Conservation (phyloP, 2,113 vertebrate species). For the Cranoglanis bouderius region DNA sequence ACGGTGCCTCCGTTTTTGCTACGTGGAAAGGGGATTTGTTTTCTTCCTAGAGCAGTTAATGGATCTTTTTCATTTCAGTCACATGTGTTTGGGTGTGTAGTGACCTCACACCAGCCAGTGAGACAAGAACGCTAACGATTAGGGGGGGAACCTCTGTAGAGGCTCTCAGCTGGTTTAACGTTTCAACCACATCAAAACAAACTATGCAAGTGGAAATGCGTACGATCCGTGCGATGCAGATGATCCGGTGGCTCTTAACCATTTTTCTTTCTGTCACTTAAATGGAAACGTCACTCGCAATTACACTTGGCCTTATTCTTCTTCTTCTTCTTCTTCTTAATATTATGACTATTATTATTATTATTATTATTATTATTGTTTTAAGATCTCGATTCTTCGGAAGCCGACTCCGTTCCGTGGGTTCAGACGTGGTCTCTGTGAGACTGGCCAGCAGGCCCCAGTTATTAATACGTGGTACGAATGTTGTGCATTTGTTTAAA, state of each 20-base stretch:
- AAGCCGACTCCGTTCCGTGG: slow-evolving; percentile 93
- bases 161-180: slow-evolving; percentile 63
- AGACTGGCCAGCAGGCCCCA: slow-evolving; percentile 99
- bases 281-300: slow-evolving; percentile 65
- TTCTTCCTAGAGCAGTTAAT: background rate
- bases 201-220: slow-evolving; percentile 79
- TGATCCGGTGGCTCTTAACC: slow-evolving; percentile 60
- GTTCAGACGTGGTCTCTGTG: slow-evolving; percentile 99
- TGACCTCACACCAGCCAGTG: slow-evolving; percentile 35
- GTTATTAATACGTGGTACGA: slow-evolving; percentile 97
- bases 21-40: background rate
- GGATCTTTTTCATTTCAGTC: background rate
- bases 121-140: background rate
- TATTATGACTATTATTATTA: slow-evolving; percentile 55
- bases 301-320: slow-evolving; percentile 80
- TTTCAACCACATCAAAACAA: slow-evolving; percentile 65
- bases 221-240: slow-evolving; percentile 62
- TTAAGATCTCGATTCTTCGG: slow-evolving; percentile 98
- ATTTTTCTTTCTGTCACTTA: slow-evolving; percentile 58
- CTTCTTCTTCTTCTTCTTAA: background rate
- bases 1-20: background rate
- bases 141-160: background rate
- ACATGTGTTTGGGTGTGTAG: background rate
- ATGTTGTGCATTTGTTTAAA: slow-evolving; percentile 99
- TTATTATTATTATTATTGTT: slow-evolving; percentile 74